These are phyloP conservation scores for Schizothorax lantsangensis DNA, from an alignment of 2,797 vertebrate genomes.

Conservation along the genomic window DNA sequence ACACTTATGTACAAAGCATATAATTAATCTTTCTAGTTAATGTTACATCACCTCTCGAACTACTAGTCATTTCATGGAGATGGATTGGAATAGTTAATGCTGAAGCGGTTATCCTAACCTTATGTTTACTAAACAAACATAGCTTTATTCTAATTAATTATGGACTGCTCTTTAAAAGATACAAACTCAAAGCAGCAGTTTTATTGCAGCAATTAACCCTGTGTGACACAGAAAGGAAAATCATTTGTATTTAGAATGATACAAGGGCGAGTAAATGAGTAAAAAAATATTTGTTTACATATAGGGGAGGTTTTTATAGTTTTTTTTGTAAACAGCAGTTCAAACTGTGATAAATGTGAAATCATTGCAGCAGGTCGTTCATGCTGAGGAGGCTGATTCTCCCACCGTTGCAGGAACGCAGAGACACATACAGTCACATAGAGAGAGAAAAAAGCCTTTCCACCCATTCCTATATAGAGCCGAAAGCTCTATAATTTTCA, in stretches of 20 bases:
- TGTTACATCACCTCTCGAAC: conserved; percentile 3
- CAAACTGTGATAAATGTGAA: conserved; percentile 36
- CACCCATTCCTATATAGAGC: conserved; percentile 10
- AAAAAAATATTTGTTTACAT: background rate
- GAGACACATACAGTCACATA: conserved; percentile 10
- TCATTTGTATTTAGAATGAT: background rate
- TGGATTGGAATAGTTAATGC: background rate
- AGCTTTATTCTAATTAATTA: background rate
- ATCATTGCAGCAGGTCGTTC: background rate
- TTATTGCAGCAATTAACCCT: background rate
- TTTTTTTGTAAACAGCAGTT: conserved; percentile 6
- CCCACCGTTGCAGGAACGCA: background rate
- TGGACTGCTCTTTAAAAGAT: background rate
- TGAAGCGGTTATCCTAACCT: background rate
- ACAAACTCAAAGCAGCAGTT: background rate
- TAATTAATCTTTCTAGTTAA: conserved; percentile 1
- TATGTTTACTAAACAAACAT: background rate
- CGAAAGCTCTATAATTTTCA: background rate
- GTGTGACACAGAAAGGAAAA: background rate
- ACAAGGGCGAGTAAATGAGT: background rate
- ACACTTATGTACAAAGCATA: background rate
- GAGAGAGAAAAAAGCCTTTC: background rate
- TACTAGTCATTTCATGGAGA: background rate
- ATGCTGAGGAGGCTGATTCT: conserved; percentile 11
- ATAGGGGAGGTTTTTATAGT: no score